phyloP scores from a whole-genome alignment of 2,888 invertebrate genomes.

The Synergus itoensis region DNA sequence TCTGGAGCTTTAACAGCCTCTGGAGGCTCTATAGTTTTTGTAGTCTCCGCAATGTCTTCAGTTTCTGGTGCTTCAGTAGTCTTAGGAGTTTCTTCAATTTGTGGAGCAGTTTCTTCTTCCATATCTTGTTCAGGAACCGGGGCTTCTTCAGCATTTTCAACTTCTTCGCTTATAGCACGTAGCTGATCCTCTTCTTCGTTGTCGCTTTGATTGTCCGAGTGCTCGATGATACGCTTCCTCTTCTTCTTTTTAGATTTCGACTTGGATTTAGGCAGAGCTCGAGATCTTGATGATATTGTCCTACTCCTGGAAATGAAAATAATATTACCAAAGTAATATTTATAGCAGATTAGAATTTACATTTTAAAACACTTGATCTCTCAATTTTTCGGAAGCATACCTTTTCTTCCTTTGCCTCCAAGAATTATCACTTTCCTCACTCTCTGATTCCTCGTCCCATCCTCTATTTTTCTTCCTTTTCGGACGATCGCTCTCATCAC shows the following conservation, averaged over 20 bases:
- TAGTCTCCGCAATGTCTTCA: not conserved
- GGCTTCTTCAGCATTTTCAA: not conserved
- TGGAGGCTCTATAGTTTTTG: not conserved
- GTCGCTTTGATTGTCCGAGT: conserved; percentile 75
- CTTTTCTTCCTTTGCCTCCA: conserved; percentile 80
- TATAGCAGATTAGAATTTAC: too few species aligned
- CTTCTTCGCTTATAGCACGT: conserved; percentile 52
- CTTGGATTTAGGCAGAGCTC: conserved; percentile 68
- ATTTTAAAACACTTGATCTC: too few species aligned
- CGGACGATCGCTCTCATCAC: conserved; percentile 80
- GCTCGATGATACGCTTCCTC: conserved; percentile 75
- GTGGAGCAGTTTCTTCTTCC: conserved; percentile 4
- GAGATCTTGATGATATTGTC: conserved; percentile 65
- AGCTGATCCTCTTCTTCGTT: conserved; percentile 76
- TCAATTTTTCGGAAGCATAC: conserved; percentile 57
- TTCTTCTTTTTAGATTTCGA: conserved; percentile 78
- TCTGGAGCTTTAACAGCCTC: conserved; percentile 27
- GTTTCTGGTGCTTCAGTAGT: not conserved
- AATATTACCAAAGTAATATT: not conserved
- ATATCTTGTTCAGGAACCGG: not conserved
- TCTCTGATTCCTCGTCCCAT: conserved; percentile 81
- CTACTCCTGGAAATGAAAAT: conserved; percentile 65
- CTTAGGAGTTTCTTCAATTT: conserved; percentile 22
- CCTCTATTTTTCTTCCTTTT: conserved; percentile 81
- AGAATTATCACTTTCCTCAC: conserved; percentile 82